Conservation (phyloP, 2,888 invertebrate species). For the Hemaris fuciformis region DNA sequence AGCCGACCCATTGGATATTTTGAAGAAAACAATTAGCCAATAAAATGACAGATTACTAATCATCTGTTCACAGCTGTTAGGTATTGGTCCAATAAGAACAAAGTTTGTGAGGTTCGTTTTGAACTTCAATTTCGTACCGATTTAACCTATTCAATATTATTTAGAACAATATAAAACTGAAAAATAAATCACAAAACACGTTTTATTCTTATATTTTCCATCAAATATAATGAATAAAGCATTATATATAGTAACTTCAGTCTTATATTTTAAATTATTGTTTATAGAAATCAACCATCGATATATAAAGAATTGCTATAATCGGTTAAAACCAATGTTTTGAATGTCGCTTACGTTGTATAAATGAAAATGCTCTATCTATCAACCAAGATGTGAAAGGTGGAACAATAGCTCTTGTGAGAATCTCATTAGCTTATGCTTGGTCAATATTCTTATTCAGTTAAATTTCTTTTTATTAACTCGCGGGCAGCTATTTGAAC, state of each 20-base stretch:
- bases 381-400: constrained; percentile 48
- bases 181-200: no score
- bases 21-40: neutral
- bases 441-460: constrained; percentile 45
- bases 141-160: no score
- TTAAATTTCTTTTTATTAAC: constrained; percentile 34
- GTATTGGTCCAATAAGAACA: constrained; percentile 32
- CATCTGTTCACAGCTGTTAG: constrained; percentile 49
- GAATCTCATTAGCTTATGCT: constrained; percentile 54
- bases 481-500: constrained; percentile 34
- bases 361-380: constrained; percentile 8
- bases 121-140: constrained; percentile 16
- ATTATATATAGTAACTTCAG: no score
- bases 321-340: constrained; percentile 4
- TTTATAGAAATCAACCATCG: no score
- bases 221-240: no score
- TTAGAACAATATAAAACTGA: no score
- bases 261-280: no score
- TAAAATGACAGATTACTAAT: neutral
- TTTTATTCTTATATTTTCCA: no score
- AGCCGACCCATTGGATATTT: neutral
- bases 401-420: constrained; percentile 46
- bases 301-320: neutral
- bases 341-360: constrained; percentile 17
- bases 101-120: constrained; percentile 22